phyloP scores from a whole-genome alignment of 2,888 invertebrate genomes.

The Clunio marinus region DNA sequence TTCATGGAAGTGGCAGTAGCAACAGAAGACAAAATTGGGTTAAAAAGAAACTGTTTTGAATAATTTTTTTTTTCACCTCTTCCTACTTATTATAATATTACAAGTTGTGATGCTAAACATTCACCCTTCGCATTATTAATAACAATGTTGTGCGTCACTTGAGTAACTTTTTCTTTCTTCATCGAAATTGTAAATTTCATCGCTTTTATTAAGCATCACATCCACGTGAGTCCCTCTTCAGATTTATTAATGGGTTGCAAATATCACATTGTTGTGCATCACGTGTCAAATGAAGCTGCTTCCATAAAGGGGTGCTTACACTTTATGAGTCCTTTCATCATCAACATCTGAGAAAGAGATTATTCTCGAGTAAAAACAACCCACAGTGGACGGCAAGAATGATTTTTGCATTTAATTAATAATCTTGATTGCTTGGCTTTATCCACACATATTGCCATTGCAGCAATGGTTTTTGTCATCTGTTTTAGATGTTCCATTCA shows the following conservation, averaged over 20 bases:
- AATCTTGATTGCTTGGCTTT: no score
- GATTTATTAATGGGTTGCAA: conserved; percentile 2
- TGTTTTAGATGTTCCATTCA: conserved; percentile 23
- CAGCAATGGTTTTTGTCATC: conserved; percentile 1
- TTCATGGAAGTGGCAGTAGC: neutral
- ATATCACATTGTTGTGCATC: conserved; percentile 9
- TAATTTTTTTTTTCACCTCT: neutral
- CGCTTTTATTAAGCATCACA: neutral
- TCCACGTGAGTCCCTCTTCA: neutral
- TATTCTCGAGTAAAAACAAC: no score
- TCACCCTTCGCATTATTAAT: neutral
- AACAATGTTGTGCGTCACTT: neutral
- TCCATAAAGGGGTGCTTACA: no score
- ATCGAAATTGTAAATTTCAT: no score
- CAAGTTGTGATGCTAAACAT: no score
- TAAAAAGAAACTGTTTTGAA: neutral
- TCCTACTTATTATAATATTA: neutral
- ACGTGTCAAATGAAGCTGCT: conserved; percentile 23
- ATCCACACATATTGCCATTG: no score
- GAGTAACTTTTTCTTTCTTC: neutral
- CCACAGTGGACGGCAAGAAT: no score
- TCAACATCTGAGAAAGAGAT: no score
- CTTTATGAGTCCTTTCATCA: neutral
- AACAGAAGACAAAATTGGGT: conserved; percentile 10
- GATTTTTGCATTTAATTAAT: no score